Conservation (phyloP, 1,140 invertebrate genomes). For the Myzus persicae region DNA sequence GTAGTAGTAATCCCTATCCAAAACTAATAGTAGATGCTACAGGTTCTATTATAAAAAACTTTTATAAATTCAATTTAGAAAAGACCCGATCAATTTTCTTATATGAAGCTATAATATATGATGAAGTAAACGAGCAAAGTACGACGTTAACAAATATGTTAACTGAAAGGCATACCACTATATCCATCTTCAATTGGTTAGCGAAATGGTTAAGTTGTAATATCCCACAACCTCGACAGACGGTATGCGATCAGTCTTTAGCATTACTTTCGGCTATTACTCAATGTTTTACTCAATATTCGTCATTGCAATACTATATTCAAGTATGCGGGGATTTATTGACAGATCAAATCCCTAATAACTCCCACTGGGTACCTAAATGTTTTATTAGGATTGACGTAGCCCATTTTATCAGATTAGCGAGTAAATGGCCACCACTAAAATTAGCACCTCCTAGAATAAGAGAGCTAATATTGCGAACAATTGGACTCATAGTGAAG, state of each 20-base stretch:
- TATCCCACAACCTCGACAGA: neutral
- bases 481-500: neutral
- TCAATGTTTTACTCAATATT: neutral
- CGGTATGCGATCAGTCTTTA: neutral
- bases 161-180: neutral
- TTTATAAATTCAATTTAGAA: neutral
- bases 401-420: neutral
- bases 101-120: neutral
- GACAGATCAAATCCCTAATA: neutral
- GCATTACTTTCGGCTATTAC: neutral
- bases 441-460: neutral
- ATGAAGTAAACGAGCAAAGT: neutral
- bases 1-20: neutral
- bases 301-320: neutral
- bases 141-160: neutral
- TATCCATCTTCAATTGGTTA: neutral
- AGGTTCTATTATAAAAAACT: neutral
- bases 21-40: neutral
- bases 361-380: neutral
- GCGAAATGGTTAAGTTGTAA: conserved; percentile 7
- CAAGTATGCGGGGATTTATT: neutral
- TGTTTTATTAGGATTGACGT: conserved; percentile 11
- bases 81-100: neutral
- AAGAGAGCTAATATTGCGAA: neutral
- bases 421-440: neutral